A percentile compares a stretch with the other conserved stretches of the same genome.
phyloP scores from a whole-genome alignment of 2,113 vertebrate species.

The Mus pahari region DNA sequence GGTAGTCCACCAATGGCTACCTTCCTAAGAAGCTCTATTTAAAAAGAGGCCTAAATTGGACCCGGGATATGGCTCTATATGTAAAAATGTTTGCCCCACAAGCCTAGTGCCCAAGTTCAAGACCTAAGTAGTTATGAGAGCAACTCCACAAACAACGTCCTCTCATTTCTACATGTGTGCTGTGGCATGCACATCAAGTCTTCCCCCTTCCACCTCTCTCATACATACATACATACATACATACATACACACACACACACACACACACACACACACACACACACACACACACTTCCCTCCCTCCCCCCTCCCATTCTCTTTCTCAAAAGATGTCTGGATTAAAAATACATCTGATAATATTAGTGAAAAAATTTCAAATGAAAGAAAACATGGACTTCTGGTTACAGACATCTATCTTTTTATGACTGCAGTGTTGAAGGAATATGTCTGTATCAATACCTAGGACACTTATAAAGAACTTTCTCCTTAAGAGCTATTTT shows the following conservation, averaged over 20 bases:
- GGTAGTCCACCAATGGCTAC: not conserved
- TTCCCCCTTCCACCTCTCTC: too few relatives aligned
- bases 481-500: conserved; percentile 15
- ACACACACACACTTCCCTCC: not conserved
- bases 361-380: conserved; percentile 41
- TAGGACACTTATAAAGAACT: not conserved
- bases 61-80: not conserved
- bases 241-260: not conserved
- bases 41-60: not conserved
- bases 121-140: not conserved
- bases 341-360: conserved; percentile 49
- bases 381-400: conserved; percentile 17
- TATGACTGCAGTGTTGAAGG: not conserved
- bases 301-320: not conserved
- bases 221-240: not conserved
- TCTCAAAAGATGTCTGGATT: not conserved
- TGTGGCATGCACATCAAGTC: too few relatives aligned
- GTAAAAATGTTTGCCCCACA: not conserved
- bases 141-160: not conserved
- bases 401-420: not conserved
- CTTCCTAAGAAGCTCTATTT: not conserved
- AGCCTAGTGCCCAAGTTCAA: not conserved
- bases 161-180: not conserved
- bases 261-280: not conserved
- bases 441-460: conserved; percentile 1